phyloP scores from a whole-genome alignment of 2,888 invertebrate species.

The Chloroclystis v-ata region DNA sequence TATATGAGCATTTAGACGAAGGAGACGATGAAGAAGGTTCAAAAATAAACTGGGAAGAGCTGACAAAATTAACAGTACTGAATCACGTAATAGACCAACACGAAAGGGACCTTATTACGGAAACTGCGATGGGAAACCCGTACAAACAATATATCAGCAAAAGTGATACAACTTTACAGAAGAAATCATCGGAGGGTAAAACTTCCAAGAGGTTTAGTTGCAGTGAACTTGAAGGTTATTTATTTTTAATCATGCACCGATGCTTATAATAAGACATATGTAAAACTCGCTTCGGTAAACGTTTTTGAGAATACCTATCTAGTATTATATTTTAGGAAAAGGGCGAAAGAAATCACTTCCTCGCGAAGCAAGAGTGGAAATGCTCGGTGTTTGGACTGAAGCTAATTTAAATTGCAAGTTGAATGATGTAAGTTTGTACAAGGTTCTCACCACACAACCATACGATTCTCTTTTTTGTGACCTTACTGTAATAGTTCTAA shows the following conservation, averaged over 20 bases:
- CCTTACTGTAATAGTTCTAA: not conserved
- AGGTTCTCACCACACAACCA: no score
- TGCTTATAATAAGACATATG: no score
- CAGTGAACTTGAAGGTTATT: slow-evolving; percentile 68
- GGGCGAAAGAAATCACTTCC: slow-evolving; percentile 45
- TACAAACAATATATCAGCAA: slow-evolving; percentile 51
- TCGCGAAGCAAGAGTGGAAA: slow-evolving; percentile 62
- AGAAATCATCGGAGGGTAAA: slow-evolving; percentile 43
- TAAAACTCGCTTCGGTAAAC: no score
- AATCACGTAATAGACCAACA: slow-evolving; percentile 70
- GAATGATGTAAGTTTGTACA: slow-evolving; percentile 57
- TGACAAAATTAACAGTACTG: slow-evolving; percentile 68
- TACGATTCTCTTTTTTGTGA: no score
- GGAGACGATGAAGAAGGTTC: slow-evolving; percentile 61
- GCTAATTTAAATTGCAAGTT: slow-evolving; percentile 72
- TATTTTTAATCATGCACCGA: no score
- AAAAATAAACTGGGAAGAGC: slow-evolving; percentile 73
- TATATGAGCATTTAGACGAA: slow-evolving; percentile 73
- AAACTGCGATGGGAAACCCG: slow-evolving; percentile 50
- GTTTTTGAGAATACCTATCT: no score
- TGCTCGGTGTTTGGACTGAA: slow-evolving; percentile 73
- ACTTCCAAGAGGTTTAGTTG: slow-evolving; percentile 59
- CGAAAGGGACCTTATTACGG: slow-evolving; percentile 63
- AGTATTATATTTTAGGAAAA: slow-evolving; percentile 49
- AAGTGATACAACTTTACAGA: slow-evolving; percentile 58